Evolutionary conservation across 2,797 vertebrate genomes (phyloP).

Genomic region (Malacoctenus gilli): DNA sequence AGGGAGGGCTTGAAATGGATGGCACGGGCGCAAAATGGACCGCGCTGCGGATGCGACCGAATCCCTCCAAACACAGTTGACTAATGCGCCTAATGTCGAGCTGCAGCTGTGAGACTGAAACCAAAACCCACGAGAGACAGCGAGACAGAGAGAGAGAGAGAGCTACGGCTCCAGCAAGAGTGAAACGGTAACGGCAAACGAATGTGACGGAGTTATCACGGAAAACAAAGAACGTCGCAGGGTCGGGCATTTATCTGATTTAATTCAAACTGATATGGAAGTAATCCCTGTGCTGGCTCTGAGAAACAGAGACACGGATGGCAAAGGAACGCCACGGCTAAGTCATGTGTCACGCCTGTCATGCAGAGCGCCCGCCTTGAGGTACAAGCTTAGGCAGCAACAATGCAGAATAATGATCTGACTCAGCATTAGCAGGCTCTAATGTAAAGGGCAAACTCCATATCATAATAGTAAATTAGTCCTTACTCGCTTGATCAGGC

Average conservation of each 20-base stretch:
- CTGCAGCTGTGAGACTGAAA: slow-evolving; percentile 42
- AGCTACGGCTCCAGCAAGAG: slow-evolving; percentile 35
- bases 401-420: slow-evolving; percentile 44
- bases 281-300: slow-evolving; percentile 47
- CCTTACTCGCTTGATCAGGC: slow-evolving; percentile 58
- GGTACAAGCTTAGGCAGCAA: slow-evolving; percentile 47
- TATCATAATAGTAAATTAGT: slow-evolving; percentile 63
- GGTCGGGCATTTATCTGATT: slow-evolving; percentile 59
- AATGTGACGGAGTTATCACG: slow-evolving; percentile 63
- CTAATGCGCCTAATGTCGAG: slow-evolving; percentile 32
- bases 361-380: slow-evolving; percentile 45
- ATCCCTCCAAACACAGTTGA: slow-evolving; percentile 25
- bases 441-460: slow-evolving; percentile 72
- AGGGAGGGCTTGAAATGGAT: background rate
- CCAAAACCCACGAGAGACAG: slow-evolving; percentile 17
- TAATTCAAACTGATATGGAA: slow-evolving; percentile 63
- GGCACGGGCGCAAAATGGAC: slow-evolving; percentile 4
- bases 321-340: slow-evolving; percentile 47
- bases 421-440: slow-evolving; percentile 61
- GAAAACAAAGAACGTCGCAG: slow-evolving; percentile 48
- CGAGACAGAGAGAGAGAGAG: too few species aligned
- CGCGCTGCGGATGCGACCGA: slow-evolving; percentile 33
- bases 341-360: slow-evolving; percentile 66
- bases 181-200: slow-evolving; percentile 63
- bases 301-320: slow-evolving; percentile 52